Conservation (phyloP, 2,888 invertebrate species). For the Nymphalis polychloros region DNA sequence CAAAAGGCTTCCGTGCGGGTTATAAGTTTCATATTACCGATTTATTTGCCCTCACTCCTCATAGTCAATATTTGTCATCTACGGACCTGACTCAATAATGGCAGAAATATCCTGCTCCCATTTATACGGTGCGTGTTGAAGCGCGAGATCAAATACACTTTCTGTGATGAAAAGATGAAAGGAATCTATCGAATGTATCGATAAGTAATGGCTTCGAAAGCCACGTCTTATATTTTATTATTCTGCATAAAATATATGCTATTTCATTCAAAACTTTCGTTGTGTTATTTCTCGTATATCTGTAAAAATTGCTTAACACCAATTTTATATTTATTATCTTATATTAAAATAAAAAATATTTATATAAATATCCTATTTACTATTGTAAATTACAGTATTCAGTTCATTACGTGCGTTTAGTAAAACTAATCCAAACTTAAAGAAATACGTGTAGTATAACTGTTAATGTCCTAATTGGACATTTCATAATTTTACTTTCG, state of each 20-base stretch:
- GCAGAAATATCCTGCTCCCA: slow-evolving; percentile 30
- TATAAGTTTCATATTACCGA: slow-evolving; percentile 41
- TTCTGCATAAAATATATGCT: not conserved
- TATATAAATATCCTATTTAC: too few species aligned
- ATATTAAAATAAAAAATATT: too few species aligned
- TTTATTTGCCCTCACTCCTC: slow-evolving; percentile 39
- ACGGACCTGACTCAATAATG: slow-evolving; percentile 41
- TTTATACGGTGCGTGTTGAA: slow-evolving; percentile 34
- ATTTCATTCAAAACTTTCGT: too few species aligned
- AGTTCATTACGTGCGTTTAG: too few species aligned
- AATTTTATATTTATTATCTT: too few species aligned
- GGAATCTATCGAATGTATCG: slow-evolving; percentile 4
- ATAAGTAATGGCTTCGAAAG: slow-evolving; percentile 1
- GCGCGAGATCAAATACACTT: slow-evolving; percentile 35
- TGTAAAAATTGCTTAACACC: too few species aligned
- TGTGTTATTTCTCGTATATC: too few species aligned
- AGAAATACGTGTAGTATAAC: too few species aligned
- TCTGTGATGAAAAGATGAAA: slow-evolving; percentile 28
- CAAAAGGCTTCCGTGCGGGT: slow-evolving; percentile 4
- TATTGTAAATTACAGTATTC: too few species aligned
- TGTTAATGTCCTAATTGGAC: too few species aligned
- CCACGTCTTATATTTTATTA: slow-evolving; percentile 3
- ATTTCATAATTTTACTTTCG: too few species aligned
- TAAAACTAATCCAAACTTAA: too few species aligned
- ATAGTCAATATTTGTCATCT: slow-evolving; percentile 43